Percentiles rank a stretch among this genome's conserved stretches.
phyloP scores from a whole-genome alignment of 2,888 invertebrate genomes.

The Sinopyrophorus schimmeli region DNA sequence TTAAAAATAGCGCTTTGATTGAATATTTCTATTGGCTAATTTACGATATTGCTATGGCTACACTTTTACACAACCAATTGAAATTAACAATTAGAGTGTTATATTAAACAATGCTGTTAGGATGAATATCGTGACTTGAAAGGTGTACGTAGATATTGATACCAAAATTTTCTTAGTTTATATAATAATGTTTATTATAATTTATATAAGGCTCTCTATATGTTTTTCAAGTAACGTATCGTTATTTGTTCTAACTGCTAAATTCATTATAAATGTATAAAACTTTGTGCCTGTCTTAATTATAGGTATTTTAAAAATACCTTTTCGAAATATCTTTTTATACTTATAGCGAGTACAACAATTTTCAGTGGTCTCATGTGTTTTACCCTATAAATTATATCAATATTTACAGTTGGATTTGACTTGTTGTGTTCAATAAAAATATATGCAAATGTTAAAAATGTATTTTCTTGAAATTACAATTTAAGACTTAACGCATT shows the following conservation, averaged over 20 bases:
- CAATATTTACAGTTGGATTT: conserved; percentile 46
- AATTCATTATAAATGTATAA: conserved; percentile 25
- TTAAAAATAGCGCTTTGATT: no score
- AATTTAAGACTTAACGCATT: background rate
- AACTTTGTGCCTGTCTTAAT: conserved; percentile 49
- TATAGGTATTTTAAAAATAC: conserved; percentile 18
- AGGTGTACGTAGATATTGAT: conserved; percentile 8
- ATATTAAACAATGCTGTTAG: no score
- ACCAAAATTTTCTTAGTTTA: background rate
- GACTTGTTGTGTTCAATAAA: conserved; percentile 52
- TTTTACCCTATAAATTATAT: conserved; percentile 43
- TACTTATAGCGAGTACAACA: conserved; percentile 45
- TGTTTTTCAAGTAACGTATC: background rate
- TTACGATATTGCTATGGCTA: no score
- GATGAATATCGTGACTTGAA: conserved; percentile 11
- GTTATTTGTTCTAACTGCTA: conserved; percentile 13
- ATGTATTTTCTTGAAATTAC: conserved; percentile 1
- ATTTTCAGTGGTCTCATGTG: conserved; percentile 44
- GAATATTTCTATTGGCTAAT: no score
- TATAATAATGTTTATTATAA: background rate
- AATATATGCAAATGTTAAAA: conserved; percentile 48
- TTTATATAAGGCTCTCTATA: background rate
- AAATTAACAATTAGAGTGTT: no score
- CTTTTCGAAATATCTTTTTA: conserved; percentile 40
- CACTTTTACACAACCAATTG: no score